Evolutionary conservation across 1,140 invertebrate genomes (phyloP), one percentile per base, ranked within the genome.

Genomic region (Spodoptera frugiperda): DNA sequence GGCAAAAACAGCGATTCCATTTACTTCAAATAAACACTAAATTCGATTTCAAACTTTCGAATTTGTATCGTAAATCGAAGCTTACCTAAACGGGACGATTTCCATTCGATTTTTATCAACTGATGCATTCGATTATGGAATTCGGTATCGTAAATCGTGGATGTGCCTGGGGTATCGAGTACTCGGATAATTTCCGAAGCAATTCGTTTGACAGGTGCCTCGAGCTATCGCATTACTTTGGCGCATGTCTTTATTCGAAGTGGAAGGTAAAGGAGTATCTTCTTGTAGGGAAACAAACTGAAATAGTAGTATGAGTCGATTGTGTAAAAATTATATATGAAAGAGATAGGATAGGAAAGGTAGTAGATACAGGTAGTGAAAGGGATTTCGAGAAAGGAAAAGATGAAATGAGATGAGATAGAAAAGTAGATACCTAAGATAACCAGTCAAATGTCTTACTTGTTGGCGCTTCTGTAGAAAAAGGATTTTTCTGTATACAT

Each of bases 181-280:
- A 72, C 70, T 72, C 70, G 70, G 54, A 72, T 72, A 72, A 72
- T 72, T 72, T 72, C 30, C 74, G 49, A 61, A 76, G 70, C 78
- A 51, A 80, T 84, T 76, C 53, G 63, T 76, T 72, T 80, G 82
- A 82, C 78, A 84, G 74, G 54, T 78, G 78, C 80, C 83, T 44
- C 59, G 33, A 78, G 83, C 78, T 17, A n/a, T 78, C 71, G 55
- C 70, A 78, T 77, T 80, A 51, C 63, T 61, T 15, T 25, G 33
- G 61, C 77, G 51, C 80, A 77, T 75, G 70, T 78, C 78, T 81
- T 78, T 78, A 80, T 84, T 84, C 71, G 59, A 77, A 25, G 33
- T 6, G 6, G 33, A 39, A 39, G 33, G 6, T 39, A 39, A 39
- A 39, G 33, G 33, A 39, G 5, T 39, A 39, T 39, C 33, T 8